Conservation (phyloP, 2,797 vertebrate genomes). For the Hoplostethus atlanticus region DNA sequence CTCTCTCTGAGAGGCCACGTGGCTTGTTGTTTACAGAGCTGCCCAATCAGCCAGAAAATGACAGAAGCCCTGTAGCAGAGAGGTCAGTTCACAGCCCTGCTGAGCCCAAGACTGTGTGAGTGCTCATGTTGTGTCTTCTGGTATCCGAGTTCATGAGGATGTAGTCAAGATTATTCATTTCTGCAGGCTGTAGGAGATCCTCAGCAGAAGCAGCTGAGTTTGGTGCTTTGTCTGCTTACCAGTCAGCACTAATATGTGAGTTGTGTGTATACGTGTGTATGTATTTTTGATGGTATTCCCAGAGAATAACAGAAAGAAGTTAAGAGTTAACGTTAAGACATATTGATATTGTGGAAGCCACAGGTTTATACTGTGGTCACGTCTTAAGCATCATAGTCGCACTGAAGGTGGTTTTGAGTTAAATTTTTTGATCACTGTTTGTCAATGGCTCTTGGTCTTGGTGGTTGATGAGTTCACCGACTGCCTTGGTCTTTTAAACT, state of each 20-base stretch:
- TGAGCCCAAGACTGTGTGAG: conserved; percentile 28
- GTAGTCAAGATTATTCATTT: neutral
- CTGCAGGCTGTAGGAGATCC: neutral
- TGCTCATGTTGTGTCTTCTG: neutral
- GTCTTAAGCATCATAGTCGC: conserved; percentile 4
- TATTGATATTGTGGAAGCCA: neutral
- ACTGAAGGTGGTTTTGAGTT: conserved; percentile 13
- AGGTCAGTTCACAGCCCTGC: conserved; percentile 51
- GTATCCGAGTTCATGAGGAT: neutral
- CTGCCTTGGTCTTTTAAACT: conserved; percentile 37
- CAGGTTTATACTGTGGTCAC: neutral
- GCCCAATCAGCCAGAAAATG: conserved; percentile 55
- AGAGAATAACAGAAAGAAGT: neutral
- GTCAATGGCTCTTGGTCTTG: conserved; percentile 3
- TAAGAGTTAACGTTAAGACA: neutral
- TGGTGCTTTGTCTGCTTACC: neutral
- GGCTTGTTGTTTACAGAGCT: conserved; percentile 45
- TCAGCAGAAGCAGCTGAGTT: neutral
- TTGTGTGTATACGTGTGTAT: neutral
- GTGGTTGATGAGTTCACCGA: conserved; percentile 21
- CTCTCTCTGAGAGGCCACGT: neutral
- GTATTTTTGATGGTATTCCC: neutral
- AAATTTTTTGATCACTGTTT: conserved; percentile 26
- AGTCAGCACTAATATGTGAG: neutral
- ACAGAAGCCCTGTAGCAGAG: conserved; percentile 41